Evolutionary conservation across 1,140 invertebrate species (phyloP).

Genomic region (Alviniconcha marisindica): DNA sequence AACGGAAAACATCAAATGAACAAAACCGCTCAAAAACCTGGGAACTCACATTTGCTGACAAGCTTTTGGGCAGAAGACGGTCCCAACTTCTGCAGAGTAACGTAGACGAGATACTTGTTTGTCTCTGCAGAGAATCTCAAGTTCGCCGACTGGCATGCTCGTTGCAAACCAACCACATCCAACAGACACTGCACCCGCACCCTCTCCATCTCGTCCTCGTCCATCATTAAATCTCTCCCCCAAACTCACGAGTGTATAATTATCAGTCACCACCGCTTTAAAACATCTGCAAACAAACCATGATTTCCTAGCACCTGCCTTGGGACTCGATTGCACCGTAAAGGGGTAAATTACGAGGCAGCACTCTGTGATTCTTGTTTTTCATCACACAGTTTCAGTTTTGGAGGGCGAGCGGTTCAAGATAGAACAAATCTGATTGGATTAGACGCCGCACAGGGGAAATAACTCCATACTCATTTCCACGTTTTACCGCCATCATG

Average conservation of each 20-base stretch:
- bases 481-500: neutral
- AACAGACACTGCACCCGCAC: constrained; percentile 62
- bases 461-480: neutral
- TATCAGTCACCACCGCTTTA: neutral
- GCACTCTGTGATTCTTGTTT: too few relatives aligned
- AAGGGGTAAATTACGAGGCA: too few relatives aligned
- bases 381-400: neutral
- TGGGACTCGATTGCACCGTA: too few relatives aligned
- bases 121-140: constrained; percentile 67
- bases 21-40: too few relatives aligned
- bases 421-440: neutral
- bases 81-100: constrained; percentile 66
- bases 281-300: too few relatives aligned
- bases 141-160: constrained; percentile 55
- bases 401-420: constrained; percentile 30
- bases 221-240: constrained; percentile 11
- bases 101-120: constrained; percentile 65
- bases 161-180: constrained; percentile 62
- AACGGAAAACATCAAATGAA: too few relatives aligned
- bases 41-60: constrained; percentile 67
- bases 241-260: neutral
- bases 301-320: too few relatives aligned
- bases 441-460: neutral
- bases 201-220: constrained; percentile 7
- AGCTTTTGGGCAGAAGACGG: constrained; percentile 66